Evolutionary conservation across 2,888 invertebrate genomes (phyloP).

Genomic region (Conistra vaccinii): DNA sequence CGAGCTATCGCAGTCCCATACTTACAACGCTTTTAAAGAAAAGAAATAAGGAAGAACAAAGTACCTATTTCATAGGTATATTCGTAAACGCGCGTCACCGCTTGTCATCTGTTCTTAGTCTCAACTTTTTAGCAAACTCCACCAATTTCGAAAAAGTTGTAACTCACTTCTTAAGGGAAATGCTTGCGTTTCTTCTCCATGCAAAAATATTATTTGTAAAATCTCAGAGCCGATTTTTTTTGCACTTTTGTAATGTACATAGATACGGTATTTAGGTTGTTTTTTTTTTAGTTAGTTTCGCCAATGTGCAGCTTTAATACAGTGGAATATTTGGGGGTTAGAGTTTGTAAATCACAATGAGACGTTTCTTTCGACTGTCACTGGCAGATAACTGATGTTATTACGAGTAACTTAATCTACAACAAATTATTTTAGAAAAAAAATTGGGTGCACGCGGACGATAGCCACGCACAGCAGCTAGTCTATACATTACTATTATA

Average conservation of each 20-base stretch:
- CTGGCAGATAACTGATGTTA: too few species aligned
- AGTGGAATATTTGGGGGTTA: neutral
- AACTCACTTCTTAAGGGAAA: constrained; percentile 29
- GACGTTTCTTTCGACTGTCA: too few species aligned
- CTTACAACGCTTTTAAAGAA: neutral
- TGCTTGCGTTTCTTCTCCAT: neutral
- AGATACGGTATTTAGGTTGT: too few species aligned
- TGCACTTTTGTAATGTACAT: too few species aligned
- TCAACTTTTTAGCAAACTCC: constrained; percentile 45
- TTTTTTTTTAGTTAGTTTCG: neutral
- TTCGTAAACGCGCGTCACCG: constrained; percentile 31
- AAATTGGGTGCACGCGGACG: too few species aligned
- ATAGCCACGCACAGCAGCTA: too few species aligned
- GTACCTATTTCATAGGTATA: constrained; percentile 1
- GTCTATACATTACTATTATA: too few species aligned
- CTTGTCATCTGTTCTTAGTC: constrained; percentile 41
- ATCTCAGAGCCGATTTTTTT: neutral
- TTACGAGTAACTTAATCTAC: too few species aligned
- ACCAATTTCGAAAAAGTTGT: constrained; percentile 49
- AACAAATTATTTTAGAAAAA: too few species aligned
- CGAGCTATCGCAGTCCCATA: neutral
- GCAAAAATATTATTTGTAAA: constrained; percentile 6
- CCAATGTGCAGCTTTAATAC: neutral
- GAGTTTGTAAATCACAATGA: too few species aligned
- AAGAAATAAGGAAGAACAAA: neutral